A percentile compares a stretch with the other conserved stretches of the same genome.
Evolutionary conservation across 35 echinoderm and acorn worm species (phyloP).

Genomic region (Chiridota heheva): DNA sequence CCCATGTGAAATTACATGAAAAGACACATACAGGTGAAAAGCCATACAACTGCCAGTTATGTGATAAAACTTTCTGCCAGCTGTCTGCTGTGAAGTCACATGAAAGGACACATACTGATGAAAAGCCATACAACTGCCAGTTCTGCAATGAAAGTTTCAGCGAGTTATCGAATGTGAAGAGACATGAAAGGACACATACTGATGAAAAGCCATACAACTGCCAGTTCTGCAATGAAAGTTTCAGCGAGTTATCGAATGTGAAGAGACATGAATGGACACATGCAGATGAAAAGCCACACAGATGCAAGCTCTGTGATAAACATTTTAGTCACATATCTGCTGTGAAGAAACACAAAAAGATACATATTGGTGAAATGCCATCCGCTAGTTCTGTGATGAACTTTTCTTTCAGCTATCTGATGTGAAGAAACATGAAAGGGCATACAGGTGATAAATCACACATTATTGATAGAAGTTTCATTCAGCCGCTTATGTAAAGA

Average conservation of each 20-base stretch:
- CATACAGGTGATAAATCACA: too few relatives aligned
- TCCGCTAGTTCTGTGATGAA: too few relatives aligned
- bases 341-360: conserved; percentile 31
- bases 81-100: conserved; percentile 33
- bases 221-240: conserved; percentile 23
- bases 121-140: conserved; percentile 49
- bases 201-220: conserved; percentile 57
- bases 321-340: conserved; percentile 43
- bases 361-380: too few relatives aligned
- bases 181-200: conserved; percentile 53
- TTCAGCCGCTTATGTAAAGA: too few relatives aligned
- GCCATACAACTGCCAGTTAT: conserved; percentile 41
- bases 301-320: conserved; percentile 33
- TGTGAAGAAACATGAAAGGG: too few relatives aligned
- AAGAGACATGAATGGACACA: conserved; percentile 45
- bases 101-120: conserved; percentile 49
- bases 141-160: conserved; percentile 33
- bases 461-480: too few relatives aligned
- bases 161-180: conserved; percentile 1
- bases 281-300: conserved; percentile 49
- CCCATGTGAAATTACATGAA: conserved; percentile 45
- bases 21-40: conserved; percentile 59
- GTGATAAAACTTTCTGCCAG: conserved; percentile 41
- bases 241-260: conserved; percentile 18
- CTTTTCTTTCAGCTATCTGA: too few relatives aligned